phyloP scores from a whole-genome alignment of 2,113 vertebrate genomes.

The Ariopsis seemanni region DNA sequence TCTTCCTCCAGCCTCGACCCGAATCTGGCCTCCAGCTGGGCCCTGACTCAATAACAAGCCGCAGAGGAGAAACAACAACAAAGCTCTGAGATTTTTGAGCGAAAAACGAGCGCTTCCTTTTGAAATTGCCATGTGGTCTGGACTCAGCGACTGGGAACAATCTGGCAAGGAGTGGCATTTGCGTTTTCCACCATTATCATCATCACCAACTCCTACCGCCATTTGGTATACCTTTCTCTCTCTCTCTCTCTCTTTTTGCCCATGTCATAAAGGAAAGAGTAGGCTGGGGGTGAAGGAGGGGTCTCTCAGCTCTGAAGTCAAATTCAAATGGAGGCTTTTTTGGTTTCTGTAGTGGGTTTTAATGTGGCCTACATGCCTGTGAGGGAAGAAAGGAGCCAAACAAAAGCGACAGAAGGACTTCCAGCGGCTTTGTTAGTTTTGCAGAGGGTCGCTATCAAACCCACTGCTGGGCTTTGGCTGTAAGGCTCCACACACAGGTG shows the following conservation, averaged over 20 bases:
- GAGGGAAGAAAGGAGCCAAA: constrained; percentile 59
- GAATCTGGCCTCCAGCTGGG: constrained; percentile 74
- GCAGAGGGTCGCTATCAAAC: constrained; percentile 66
- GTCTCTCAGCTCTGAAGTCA: constrained; percentile 61
- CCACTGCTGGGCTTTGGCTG: constrained; percentile 38
- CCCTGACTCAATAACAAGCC: constrained; percentile 39
- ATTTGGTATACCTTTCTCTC: constrained; percentile 8
- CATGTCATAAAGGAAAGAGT: constrained; percentile 46
- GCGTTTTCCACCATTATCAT: constrained; percentile 3
- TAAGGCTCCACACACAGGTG: constrained; percentile 13
- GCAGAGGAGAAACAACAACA: constrained; percentile 45
- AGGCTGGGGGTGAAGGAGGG: constrained; percentile 43
- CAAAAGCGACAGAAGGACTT: constrained; percentile 60
- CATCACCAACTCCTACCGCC: constrained; percentile 27
- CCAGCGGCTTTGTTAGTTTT: constrained; percentile 70
- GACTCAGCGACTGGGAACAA: constrained; percentile 56
- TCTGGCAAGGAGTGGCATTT: constrained; percentile 41
- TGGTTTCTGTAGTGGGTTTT: constrained; percentile 65
- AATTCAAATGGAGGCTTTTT: constrained; percentile 67
- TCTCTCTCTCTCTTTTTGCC: constrained; percentile 37
- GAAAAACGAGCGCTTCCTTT: constrained; percentile 52
- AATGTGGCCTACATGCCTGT: constrained; percentile 63
- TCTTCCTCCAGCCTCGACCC: constrained; percentile 48
- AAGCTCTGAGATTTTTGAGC: constrained; percentile 23
- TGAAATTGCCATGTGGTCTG: constrained; percentile 70